These are phyloP conservation scores for Perca schrenkii DNA, from an alignment of 2,113 vertebrate species.

Conservation along the genomic window DNA sequence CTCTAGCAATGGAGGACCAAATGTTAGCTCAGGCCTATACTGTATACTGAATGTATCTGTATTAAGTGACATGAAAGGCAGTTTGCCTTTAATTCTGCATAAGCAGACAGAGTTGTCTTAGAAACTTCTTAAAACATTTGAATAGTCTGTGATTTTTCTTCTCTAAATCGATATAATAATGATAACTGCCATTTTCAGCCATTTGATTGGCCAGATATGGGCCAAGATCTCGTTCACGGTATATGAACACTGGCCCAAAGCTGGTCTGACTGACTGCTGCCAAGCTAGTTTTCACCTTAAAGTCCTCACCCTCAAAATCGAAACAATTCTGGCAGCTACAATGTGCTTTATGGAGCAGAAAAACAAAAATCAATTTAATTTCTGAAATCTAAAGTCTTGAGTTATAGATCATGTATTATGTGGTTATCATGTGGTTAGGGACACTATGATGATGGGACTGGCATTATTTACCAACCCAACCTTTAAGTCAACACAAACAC, in stretches of 20 bases:
- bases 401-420: neutral
- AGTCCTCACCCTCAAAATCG: neutral
- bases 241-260: neutral
- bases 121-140: neutral
- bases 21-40: neutral
- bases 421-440: neutral
- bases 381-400: neutral
- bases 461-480: conserved; percentile 33
- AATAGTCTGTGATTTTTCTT: neutral
- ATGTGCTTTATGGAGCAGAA: neutral
- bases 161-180: neutral
- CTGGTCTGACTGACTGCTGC: neutral
- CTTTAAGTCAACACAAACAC: conserved; percentile 37
- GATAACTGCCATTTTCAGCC: neutral
- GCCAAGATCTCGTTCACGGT: neutral
- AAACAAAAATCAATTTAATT: neutral
- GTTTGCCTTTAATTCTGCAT: neutral
- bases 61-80: neutral
- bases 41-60: too few species aligned
- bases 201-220: neutral
- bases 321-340: neutral
- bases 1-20: neutral
- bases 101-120: neutral
- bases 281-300: neutral
- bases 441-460: neutral